These are phyloP conservation scores for Gryllus bimaculatus DNA, from an alignment of 1,140 invertebrate species.

Conservation along the genomic window DNA sequence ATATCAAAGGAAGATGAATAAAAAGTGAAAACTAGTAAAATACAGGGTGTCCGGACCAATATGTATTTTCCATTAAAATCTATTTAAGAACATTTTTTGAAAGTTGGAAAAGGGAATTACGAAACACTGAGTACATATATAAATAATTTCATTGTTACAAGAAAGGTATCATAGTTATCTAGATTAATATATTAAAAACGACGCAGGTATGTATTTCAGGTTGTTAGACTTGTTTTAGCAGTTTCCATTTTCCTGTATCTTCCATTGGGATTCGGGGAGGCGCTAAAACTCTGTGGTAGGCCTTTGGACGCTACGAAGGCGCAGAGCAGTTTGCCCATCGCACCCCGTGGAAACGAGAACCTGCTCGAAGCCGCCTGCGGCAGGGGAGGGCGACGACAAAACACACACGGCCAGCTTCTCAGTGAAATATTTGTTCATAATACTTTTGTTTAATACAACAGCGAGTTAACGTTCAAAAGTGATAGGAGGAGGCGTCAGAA, in stretches of 20 bases:
- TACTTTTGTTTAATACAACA: not conserved
- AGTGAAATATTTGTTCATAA: not conserved
- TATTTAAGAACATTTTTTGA: not conserved
- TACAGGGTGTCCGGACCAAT: not conserved
- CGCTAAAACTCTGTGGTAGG: not conserved
- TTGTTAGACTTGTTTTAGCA: not conserved
- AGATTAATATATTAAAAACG: not conserved
- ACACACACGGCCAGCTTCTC: not conserved
- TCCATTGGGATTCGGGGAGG: not conserved
- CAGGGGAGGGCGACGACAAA: not conserved
- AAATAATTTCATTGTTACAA: slow-evolving; percentile 6
- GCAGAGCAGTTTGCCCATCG: not conserved
- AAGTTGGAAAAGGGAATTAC: not conserved
- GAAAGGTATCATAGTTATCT: not conserved
- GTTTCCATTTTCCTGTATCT: not conserved
- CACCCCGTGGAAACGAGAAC: not conserved
- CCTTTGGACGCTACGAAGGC: not conserved
- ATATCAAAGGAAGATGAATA: not conserved
- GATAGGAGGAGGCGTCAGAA: not conserved
- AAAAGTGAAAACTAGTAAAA: not conserved
- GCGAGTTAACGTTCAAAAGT: not conserved
- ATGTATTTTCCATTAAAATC: not conserved
- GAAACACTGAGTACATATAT: slow-evolving; percentile 1
- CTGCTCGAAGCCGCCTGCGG: not conserved
- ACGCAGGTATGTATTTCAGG: not conserved